Percentiles rank a stretch among this genome's conserved stretches.
Conservation (phyloP, 2,888 invertebrate genomes). For the Cotesia congregata region DNA sequence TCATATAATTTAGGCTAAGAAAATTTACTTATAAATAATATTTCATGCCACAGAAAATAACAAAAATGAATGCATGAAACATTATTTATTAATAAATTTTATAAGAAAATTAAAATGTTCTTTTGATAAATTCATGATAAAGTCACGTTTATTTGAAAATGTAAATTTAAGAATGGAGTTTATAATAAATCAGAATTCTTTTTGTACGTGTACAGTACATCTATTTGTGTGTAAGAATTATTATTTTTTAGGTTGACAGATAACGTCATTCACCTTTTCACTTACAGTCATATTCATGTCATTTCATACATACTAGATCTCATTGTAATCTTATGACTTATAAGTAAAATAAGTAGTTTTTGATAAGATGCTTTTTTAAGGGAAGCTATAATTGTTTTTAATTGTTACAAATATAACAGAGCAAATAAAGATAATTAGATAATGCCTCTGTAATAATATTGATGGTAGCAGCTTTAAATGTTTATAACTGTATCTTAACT, state of each 20-base stretch:
- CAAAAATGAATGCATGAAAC: no score
- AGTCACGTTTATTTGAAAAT: no score
- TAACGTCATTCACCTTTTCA: slow-evolving; percentile 13
- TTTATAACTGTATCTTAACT: slow-evolving; percentile 55
- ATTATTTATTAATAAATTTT: no score
- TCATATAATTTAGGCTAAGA: no score
- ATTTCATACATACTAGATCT: slow-evolving; percentile 12
- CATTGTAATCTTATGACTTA: slow-evolving; percentile 40
- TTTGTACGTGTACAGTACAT: no score
- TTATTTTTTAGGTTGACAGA: background rate
- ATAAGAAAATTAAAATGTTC: no score
- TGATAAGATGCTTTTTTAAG: slow-evolving; percentile 56
- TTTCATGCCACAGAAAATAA: no score
- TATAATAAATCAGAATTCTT: no score
- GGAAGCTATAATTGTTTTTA: slow-evolving; percentile 2
- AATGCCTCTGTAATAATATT: slow-evolving; percentile 42
- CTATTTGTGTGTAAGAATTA: no score
- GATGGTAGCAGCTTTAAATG: slow-evolving; percentile 63
- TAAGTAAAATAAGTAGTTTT: slow-evolving; percentile 53
- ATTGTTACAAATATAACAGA: background rate
- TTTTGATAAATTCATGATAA: no score
- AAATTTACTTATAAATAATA: no score
- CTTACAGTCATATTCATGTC: slow-evolving; percentile 22
- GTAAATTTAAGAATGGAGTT: no score
- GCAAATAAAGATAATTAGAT: slow-evolving; percentile 1